Evolutionary conservation across 2,888 invertebrate species (phyloP).

Genomic region (Dynastes tityus): DNA sequence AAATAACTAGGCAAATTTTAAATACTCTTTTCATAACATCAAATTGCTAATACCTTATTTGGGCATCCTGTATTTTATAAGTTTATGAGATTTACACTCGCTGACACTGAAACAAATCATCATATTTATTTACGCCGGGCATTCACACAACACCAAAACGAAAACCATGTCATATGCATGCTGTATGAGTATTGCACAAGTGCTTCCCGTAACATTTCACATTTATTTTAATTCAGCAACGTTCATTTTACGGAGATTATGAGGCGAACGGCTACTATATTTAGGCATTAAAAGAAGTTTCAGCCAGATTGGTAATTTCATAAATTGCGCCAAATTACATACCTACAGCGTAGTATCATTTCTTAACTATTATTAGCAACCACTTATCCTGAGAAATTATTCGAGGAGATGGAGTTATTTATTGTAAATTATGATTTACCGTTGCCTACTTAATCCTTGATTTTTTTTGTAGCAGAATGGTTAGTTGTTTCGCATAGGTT

Average conservation of each 20-base stretch:
- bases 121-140: no score
- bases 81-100: no score
- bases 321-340: conserved; percentile 22
- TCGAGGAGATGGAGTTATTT: conserved; percentile 16
- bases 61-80: no score
- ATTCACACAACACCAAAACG: no score
- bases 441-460: no score
- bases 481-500: no score
- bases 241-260: neutral
- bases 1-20: no score
- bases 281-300: neutral
- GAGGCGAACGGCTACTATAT: neutral
- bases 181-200: neutral
- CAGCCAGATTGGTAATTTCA: neutral
- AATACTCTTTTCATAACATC: no score
- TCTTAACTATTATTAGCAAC: conserved; percentile 14
- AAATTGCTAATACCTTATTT: no score
- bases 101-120: no score
- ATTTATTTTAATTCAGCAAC: neutral
- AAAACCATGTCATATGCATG: neutral
- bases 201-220: neutral
- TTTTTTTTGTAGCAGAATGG: no score
- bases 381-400: conserved; percentile 3
- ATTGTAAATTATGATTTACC: neutral
- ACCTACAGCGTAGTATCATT: neutral